Percentiles rank a stretch among this genome's conserved stretches.
These are phyloP conservation scores for Semibalanus balanoides DNA, from an alignment of 1,140 invertebrate species.

Conservation along the genomic window DNA sequence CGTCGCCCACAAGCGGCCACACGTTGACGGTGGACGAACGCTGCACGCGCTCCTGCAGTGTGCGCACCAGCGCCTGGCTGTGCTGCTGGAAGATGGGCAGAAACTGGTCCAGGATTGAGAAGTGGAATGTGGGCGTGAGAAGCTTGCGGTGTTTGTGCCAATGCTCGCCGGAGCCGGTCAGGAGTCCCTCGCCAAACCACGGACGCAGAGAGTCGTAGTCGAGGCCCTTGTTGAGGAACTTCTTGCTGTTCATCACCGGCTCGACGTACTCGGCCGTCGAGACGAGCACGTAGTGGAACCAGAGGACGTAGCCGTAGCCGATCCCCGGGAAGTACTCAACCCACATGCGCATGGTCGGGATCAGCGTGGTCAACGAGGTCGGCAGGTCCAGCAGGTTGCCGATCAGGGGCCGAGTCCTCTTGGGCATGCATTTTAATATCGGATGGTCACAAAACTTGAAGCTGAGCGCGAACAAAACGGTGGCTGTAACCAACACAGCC, in stretches of 20 bases:
- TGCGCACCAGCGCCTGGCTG: constrained; percentile 45
- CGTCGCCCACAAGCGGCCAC: constrained; percentile 9
- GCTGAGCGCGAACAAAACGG: no score
- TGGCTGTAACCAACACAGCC: no score
- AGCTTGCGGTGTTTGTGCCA: constrained; percentile 70
- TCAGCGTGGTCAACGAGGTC: no score
- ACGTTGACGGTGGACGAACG: constrained; percentile 19
- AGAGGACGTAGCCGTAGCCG: no score
- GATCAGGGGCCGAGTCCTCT: no score
- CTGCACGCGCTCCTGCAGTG: constrained; percentile 42
- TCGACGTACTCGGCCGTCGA: constrained; percentile 39
- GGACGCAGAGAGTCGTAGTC: constrained; percentile 57
- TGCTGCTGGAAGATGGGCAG: constrained; percentile 66
- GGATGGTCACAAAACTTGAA: no score
- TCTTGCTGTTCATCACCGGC: constrained; percentile 50
- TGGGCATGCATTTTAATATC: no score
- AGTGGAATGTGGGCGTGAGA: constrained; percentile 82
- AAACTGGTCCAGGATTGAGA: constrained; percentile 72
- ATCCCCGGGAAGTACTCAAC: no score
- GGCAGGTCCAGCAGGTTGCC: no score
- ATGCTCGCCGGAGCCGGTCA: constrained; percentile 58
- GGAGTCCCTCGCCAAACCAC: constrained; percentile 71
- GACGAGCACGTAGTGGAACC: constrained; percentile 23
- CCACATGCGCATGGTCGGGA: no score
- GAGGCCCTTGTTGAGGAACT: constrained; percentile 63